Conservation (phyloP, 2,113 vertebrate genomes). For the Limnothrissa miodon region DNA sequence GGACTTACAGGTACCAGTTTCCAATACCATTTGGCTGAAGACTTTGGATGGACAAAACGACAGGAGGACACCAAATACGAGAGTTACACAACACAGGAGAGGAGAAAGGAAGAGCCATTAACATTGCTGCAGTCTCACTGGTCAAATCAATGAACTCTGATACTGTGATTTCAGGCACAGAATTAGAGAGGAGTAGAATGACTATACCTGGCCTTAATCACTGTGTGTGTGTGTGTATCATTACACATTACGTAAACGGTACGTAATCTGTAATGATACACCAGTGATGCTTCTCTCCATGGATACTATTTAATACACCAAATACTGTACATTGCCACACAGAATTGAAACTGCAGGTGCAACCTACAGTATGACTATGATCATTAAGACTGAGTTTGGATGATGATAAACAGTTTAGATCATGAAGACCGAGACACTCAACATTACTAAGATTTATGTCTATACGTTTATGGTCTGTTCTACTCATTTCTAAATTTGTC, state of each 20-base stretch:
- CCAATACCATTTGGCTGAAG: slow-evolving; percentile 96
- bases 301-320: not conserved
- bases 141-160: not conserved
- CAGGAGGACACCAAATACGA: slow-evolving; percentile 55
- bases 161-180: not conserved
- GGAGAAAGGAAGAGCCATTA: slow-evolving; percentile 58
- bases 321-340: not conserved
- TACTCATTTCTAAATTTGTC: not conserved
- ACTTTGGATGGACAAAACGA: slow-evolving; percentile 72
- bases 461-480: not conserved
- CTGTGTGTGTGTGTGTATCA: too few species aligned
- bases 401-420: not conserved
- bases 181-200: not conserved
- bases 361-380: not conserved
- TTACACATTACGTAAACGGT: too few species aligned
- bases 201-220: too few species aligned
- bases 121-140: not conserved
- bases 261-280: not conserved
- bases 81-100: slow-evolving; percentile 61
- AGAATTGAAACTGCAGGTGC: not conserved
- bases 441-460: not conserved
- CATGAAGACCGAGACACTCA: not conserved
- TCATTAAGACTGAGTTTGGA: too few species aligned
- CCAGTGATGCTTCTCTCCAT: not conserved
- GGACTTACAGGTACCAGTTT: slow-evolving; percentile 97